phyloP scores from a whole-genome alignment of 2,113 vertebrate genomes.

The Hippocampus comes region DNA sequence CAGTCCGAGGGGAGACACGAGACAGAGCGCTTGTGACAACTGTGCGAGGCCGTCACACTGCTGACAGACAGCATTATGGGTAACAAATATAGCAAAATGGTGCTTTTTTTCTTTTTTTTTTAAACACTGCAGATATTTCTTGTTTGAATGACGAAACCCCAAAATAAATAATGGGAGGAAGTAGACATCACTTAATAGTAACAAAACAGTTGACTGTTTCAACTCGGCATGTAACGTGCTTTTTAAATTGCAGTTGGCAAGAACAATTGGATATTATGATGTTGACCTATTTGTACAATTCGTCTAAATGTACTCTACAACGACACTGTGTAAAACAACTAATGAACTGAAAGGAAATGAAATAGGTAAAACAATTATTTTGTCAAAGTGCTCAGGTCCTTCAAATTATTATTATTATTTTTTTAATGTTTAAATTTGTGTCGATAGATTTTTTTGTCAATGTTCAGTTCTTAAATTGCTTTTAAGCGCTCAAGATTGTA shows the following conservation, averaged over 20 bases:
- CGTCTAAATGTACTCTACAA: too few species aligned
- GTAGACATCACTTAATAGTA: not conserved
- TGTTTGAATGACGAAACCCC: not conserved
- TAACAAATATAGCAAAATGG: conserved; percentile 40
- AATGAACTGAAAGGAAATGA: too few species aligned
- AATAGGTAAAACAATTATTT: too few species aligned
- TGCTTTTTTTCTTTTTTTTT: conserved; percentile 9
- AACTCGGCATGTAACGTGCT: not conserved
- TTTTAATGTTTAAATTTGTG: not conserved
- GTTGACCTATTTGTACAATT: not conserved
- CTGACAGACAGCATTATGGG: conserved; percentile 58
- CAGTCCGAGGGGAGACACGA: conserved; percentile 67
- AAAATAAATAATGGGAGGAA: not conserved
- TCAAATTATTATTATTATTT: not conserved
- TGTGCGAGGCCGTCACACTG: conserved; percentile 63
- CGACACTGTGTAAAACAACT: too few species aligned
- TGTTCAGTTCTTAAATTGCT: too few species aligned
- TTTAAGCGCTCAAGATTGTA: too few species aligned
- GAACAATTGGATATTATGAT: not conserved
- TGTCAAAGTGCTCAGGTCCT: too few species aligned
- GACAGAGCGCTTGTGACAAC: conserved; percentile 68
- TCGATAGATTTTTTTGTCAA: too few species aligned
- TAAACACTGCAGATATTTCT: conserved; percentile 15
- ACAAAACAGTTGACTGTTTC: not conserved
- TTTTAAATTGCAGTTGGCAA: not conserved